A percentile compares a stretch with the other conserved stretches of the same genome.
Evolutionary conservation across 1,140 invertebrate genomes (phyloP).

Genomic region (Odontomachus brunneus): DNA sequence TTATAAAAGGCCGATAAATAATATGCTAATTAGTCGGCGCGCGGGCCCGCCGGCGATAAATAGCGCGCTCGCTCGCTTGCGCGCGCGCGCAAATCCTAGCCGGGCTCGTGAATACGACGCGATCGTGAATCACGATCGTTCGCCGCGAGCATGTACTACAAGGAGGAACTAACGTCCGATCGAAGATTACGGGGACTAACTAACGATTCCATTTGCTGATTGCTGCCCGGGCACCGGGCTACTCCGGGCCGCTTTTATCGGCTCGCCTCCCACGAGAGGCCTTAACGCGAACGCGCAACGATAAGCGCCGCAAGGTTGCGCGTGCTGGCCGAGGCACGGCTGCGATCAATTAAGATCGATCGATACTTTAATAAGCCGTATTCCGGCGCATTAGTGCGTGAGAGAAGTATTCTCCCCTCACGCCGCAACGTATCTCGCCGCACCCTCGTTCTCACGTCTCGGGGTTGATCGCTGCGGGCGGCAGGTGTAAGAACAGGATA

Average conservation of each 20-base stretch:
- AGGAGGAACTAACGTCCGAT: slow-evolving; percentile 66
- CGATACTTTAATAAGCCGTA: slow-evolving; percentile 42
- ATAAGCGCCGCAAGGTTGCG: slow-evolving; percentile 59
- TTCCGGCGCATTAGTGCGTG: slow-evolving; percentile 13
- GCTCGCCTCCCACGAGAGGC: slow-evolving; percentile 54
- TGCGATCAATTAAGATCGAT: slow-evolving; percentile 67
- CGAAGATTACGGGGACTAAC: slow-evolving; percentile 65
- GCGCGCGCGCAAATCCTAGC: slow-evolving; percentile 8
- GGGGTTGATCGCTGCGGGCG: background rate
- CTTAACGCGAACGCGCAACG: slow-evolving; percentile 43
- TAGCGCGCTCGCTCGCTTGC: background rate
- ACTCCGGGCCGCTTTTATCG: slow-evolving; percentile 58
- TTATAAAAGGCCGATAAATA: slow-evolving; percentile 48
- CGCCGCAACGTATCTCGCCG: too few species aligned
- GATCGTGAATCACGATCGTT: slow-evolving; percentile 67
- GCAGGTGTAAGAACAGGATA: too few species aligned
- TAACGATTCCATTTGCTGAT: slow-evolving; percentile 71
- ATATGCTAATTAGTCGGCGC: slow-evolving; percentile 59
- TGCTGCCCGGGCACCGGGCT: slow-evolving; percentile 41
- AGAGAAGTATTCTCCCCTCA: background rate
- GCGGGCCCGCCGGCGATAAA: slow-evolving; percentile 44
- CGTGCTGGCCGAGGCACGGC: background rate
- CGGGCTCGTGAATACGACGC: background rate
- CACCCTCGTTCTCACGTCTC: background rate
- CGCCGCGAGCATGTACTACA: slow-evolving; percentile 59